Conservation (phyloP, 2,888 invertebrate genomes). For the Agelastica alni region DNA sequence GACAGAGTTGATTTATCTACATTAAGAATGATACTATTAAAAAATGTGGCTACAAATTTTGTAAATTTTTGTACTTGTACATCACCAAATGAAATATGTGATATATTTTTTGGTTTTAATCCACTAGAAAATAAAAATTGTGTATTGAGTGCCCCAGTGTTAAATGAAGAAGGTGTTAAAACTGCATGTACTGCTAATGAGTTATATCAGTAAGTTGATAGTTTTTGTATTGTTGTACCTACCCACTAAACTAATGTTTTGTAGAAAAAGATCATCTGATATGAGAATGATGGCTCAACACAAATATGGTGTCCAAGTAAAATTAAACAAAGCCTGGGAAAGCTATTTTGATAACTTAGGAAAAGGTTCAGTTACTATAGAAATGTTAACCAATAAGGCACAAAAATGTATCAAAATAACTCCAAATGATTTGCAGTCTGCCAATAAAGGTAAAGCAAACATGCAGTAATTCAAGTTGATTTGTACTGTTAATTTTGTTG, state of each 20-base stretch:
- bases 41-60: conserved; percentile 51
- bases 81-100: conserved; percentile 38
- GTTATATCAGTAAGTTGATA: conserved; percentile 64
- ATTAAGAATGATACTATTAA: conserved; percentile 53
- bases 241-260: conserved; percentile 32
- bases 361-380: conserved; percentile 68
- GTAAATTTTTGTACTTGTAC: conserved; percentile 48
- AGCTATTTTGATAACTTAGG: conserved; percentile 66
- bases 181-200: conserved; percentile 56
- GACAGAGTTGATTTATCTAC: conserved; percentile 49
- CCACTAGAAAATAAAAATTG: conserved; percentile 49
- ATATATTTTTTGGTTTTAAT: conserved; percentile 13
- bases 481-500: too few relatives aligned
- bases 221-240: too few relatives aligned
- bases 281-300: conserved; percentile 71
- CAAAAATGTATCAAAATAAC: conserved; percentile 63
- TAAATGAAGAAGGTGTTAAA: conserved; percentile 62
- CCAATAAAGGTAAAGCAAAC: conserved; percentile 47
- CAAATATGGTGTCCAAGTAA: conserved; percentile 65
- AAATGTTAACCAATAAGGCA: conserved; percentile 70
- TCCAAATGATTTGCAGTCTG: conserved; percentile 40
- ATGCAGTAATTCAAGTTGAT: too few relatives aligned
- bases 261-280: conserved; percentile 64
- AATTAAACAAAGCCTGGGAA: conserved; percentile 59
- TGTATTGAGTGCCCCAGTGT: conserved; percentile 65